phyloP scores from a whole-genome alignment of 2,113 vertebrate genomes.

The Theristicus caerulescens region DNA sequence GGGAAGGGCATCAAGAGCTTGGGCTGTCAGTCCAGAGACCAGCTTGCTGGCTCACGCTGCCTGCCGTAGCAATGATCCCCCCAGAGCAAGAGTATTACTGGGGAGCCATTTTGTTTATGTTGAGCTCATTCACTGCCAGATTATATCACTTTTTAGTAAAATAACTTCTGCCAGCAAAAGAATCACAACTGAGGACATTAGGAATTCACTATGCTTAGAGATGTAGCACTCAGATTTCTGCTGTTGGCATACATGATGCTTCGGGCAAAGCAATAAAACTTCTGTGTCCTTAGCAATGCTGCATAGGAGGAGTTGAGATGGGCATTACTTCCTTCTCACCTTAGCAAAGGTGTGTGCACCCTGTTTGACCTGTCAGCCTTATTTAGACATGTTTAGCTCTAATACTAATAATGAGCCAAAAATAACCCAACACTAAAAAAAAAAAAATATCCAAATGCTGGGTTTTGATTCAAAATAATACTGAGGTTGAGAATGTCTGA shows the following conservation, averaged over 20 bases:
- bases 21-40: neutral
- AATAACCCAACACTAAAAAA: neutral
- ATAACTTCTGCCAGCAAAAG: neutral
- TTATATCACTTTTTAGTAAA: neutral
- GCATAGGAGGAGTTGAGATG: neutral
- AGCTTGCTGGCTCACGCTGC: fast-evolving
- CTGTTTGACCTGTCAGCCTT: neutral
- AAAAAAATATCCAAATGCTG: neutral
- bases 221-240: neutral
- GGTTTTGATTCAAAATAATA: neutral
- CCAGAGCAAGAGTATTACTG: neutral
- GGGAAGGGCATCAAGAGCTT: neutral
- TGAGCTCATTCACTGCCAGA: neutral
- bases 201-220: neutral
- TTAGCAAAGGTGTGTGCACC: neutral
- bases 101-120: neutral
- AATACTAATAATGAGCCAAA: neutral
- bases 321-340: neutral
- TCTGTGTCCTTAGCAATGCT: neutral
- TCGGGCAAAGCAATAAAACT: neutral
- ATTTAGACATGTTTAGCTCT: neutral
- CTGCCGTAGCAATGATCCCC: neutral
- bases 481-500: neutral
- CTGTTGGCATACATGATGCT: neutral
- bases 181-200: neutral